Evolutionary conservation across 2,113 vertebrate species (phyloP).

Genomic region (Lichenostomus cassidix): DNA sequence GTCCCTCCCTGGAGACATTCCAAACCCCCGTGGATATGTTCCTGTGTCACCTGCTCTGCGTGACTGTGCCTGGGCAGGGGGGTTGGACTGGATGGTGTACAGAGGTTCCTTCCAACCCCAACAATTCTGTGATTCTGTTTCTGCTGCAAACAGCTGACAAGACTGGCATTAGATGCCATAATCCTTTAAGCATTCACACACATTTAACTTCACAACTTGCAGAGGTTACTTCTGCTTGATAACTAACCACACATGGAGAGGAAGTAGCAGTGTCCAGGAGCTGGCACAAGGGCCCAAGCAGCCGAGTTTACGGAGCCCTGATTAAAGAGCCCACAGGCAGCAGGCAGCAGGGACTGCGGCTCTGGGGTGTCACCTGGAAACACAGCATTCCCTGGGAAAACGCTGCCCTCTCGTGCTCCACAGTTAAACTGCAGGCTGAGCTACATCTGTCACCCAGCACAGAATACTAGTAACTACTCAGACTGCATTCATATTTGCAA

Average conservation of each 20-base stretch:
- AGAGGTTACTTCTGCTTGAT: not conserved
- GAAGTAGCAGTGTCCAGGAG: not conserved
- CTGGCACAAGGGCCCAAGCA: not conserved
- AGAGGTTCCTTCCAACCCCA: not conserved
- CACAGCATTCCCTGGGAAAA: not conserved
- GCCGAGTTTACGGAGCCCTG: rapidly evolving
- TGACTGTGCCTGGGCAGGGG: not conserved
- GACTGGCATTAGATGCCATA: not conserved
- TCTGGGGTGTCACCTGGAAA: not conserved
- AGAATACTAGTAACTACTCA: rapidly evolving
- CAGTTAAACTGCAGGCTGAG: not conserved
- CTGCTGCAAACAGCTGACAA: not conserved
- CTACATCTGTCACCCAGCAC: rapidly evolving
- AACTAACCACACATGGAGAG: not conserved
- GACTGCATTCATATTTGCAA: not conserved
- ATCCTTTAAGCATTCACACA: not conserved
- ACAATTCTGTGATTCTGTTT: not conserved
- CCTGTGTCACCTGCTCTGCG: not conserved
- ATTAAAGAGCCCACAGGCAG: no score
- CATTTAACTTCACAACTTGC: not conserved
- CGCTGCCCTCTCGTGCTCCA: slow-evolving; percentile 42
- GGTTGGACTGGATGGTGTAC: not conserved
- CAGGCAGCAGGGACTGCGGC: not conserved
- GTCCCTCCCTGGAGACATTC: not conserved
- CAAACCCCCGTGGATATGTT: rapidly evolving